Evolutionary conservation across 2,797 vertebrate genomes (phyloP).

Genomic region (Stomatorhinus walkeri): DNA sequence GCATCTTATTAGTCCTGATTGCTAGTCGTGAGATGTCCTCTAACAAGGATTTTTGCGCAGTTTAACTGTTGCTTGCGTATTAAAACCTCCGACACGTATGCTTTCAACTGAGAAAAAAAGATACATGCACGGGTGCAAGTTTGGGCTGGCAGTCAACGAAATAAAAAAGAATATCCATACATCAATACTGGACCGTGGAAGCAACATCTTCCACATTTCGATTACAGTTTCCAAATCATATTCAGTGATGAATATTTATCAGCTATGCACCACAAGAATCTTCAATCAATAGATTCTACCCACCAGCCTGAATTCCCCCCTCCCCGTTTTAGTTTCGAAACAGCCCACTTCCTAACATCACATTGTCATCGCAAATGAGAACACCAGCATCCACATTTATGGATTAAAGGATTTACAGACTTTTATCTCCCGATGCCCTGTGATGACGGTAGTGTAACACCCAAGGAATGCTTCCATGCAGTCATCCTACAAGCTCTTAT

Average conservation of each 20-base stretch:
- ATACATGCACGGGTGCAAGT: background rate
- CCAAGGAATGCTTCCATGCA: background rate
- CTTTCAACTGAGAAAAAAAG: background rate
- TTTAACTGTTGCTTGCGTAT: conserved; percentile 61
- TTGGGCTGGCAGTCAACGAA: conserved; percentile 27
- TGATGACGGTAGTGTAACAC: background rate
- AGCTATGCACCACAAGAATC: conserved; percentile 49
- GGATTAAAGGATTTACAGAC: conserved; percentile 50
- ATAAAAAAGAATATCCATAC: conserved; percentile 24
- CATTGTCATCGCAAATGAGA: conserved; percentile 65
- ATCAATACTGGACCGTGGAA: conserved; percentile 14
- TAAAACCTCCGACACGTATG: conserved; percentile 10
- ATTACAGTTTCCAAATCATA: conserved; percentile 58
- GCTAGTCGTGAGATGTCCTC: conserved; percentile 74
- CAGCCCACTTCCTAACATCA: conserved; percentile 56
- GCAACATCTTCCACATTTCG: conserved; percentile 33
- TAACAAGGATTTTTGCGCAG: conserved; percentile 56
- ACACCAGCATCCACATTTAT: conserved; percentile 63
- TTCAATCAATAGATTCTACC: conserved; percentile 65
- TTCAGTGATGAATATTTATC: conserved; percentile 65
- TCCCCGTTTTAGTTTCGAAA: conserved; percentile 38
- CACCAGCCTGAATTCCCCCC: conserved; percentile 46
- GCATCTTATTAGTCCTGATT: conserved; percentile 86
- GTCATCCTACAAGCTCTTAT: background rate
- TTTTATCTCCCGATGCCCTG: conserved; percentile 36